Conservation (phyloP, 1,140 invertebrate genomes). For the Adelges cooleyi region DNA sequence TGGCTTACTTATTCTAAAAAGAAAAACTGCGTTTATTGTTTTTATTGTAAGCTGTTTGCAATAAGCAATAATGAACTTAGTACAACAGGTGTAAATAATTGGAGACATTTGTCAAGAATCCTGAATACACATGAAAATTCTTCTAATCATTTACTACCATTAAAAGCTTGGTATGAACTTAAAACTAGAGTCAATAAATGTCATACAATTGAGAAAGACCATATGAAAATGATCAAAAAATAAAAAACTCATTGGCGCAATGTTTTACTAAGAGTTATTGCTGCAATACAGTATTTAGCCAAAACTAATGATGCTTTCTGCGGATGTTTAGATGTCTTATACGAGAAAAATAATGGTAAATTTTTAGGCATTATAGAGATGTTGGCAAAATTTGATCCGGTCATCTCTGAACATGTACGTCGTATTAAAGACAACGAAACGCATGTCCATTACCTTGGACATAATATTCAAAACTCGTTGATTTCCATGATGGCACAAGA, state of each 20-base stretch:
- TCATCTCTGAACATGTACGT: not conserved
- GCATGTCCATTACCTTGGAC: not conserved
- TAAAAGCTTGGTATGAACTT: not conserved
- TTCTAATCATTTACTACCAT: not conserved
- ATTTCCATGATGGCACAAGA: not conserved
- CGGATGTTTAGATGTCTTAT: not conserved
- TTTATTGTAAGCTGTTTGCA: not conserved
- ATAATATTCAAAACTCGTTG: slow-evolving; percentile 1
- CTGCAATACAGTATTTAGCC: not conserved
- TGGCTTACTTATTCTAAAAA: not conserved
- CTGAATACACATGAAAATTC: not conserved
- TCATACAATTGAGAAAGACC: not conserved
- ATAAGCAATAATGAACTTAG: not conserved
- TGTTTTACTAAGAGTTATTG: not conserved
- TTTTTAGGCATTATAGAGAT: not conserved
- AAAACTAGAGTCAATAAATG: not conserved
- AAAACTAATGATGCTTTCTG: not conserved
- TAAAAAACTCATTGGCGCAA: not conserved
- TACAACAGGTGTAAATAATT: not conserved
- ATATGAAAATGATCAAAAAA: not conserved
- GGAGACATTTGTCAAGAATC: not conserved
- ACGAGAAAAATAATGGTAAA: not conserved
- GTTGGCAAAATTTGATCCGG: not conserved
- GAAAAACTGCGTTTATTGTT: not conserved
- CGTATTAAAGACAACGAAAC: not conserved